Conservation (phyloP, 2,797 vertebrate genomes). For the Tenualosa thibaudeaui region DNA sequence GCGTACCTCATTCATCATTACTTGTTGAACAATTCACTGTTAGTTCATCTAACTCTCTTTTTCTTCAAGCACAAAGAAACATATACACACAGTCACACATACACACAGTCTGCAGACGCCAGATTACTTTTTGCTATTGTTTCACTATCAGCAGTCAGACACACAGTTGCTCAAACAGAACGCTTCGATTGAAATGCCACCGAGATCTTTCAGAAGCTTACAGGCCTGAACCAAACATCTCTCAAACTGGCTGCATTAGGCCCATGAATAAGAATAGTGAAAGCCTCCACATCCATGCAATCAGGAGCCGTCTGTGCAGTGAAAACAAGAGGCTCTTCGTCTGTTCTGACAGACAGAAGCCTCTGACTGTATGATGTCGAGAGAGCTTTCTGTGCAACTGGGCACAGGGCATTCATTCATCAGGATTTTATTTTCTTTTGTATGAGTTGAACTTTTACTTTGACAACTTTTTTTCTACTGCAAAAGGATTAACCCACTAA, state of each 20-base stretch:
- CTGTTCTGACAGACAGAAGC: background rate
- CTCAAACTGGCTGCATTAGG: background rate
- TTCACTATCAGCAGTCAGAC: background rate
- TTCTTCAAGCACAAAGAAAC: background rate
- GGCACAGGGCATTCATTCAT: too few species aligned
- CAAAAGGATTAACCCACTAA: background rate
- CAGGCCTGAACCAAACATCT: background rate
- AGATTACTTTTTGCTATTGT: background rate
- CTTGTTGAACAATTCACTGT: background rate
- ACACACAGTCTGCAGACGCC: background rate
- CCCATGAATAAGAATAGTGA: background rate
- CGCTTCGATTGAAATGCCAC: background rate
- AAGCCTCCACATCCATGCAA: background rate
- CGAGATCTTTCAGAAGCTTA: background rate
- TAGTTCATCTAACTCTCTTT: background rate
- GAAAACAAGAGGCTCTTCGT: background rate
- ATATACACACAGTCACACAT: background rate
- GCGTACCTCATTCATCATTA: background rate
- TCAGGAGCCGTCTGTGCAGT: background rate
- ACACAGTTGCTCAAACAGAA: background rate
- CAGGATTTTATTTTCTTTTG: background rate
- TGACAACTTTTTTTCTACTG: background rate
- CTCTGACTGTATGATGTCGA: background rate
- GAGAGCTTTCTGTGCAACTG: background rate
- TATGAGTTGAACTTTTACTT: background rate